These are phyloP conservation scores for Paramuricea clavata DNA, from an alignment of 92 coral and sea anemone species.

Conservation along the genomic window DNA sequence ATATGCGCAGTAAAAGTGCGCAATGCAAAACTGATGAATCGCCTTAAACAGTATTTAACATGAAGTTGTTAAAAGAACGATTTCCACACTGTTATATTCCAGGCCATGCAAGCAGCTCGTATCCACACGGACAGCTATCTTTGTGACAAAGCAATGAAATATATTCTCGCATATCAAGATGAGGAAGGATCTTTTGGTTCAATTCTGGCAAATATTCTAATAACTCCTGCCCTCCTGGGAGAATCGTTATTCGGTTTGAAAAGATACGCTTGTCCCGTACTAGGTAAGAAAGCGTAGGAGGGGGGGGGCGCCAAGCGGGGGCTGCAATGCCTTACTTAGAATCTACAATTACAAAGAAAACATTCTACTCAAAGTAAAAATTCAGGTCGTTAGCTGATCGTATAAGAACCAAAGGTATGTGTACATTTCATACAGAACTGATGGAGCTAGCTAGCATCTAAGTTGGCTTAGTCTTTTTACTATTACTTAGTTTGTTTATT, in stretches of 20 bases:
- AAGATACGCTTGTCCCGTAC: background rate
- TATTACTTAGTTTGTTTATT: background rate
- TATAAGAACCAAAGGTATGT: no score
- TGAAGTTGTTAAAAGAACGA: no score
- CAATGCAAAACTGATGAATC: no score
- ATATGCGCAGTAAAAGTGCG: no score
- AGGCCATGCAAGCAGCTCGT: constrained; percentile 74
- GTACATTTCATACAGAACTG: background rate
- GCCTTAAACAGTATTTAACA: no score
- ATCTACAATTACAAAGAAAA: background rate
- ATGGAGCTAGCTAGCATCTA: background rate
- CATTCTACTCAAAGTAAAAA: background rate
- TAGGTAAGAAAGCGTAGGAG: background rate
- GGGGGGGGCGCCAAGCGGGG: no score
- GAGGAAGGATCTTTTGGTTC: constrained; percentile 74
- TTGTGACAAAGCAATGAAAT: constrained; percentile 65
- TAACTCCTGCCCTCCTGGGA: constrained; percentile 78
- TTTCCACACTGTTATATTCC: background rate
- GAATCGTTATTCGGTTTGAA: constrained; percentile 71
- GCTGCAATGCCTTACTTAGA: constrained; percentile 20
- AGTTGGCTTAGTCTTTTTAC: background rate
- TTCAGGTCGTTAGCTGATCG: no score
- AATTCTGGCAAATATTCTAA: constrained; percentile 59
- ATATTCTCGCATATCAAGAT: constrained; percentile 73
- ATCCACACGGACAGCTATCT: constrained; percentile 45